Evolutionary conservation across 35 echinoderm and acorn worm genomes (phyloP), one percentile per base, ranked within the genome.

Genomic region (Ptychodera flava): DNA sequence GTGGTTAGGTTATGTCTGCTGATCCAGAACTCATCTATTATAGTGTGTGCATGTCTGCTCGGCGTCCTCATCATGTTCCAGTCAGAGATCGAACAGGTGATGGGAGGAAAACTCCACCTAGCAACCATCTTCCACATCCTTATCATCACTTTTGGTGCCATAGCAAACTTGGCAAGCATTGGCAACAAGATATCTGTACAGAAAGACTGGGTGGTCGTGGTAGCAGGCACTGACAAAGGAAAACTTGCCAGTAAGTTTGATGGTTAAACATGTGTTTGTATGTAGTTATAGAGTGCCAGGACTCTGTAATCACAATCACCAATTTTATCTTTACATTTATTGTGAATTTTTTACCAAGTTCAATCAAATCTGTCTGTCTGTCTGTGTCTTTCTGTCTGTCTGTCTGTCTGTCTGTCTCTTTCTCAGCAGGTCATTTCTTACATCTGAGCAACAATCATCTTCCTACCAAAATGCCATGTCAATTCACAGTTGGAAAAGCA

Each of bases 121-220:
- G n/a, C n/a, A n/a, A 78, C 85, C 30, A 33, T 97, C 16, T 79
- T 80, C 36, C 88, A 90, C 29, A 75, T 90, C 2, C 29, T 85
- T 29, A 92, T 97, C 53, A 97, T 97, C 78, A 6, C 92, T 10
- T 78, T 97, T 0, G 95, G 95, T 29, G 85, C 87, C 1, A 77
- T 90, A 28, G 92, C 95, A 36, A 86, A 87, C n/a, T 36, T 97
- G 36, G 84, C 92, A 30, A 92, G 92, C 36, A 78, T 97, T 1
- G 95, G 92, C 0, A 77, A 94, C 36, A 88, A 90, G 37, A 97
- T 94, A 35, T 91, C 86, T 36, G 89, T 97, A 28, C 95, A 97
- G 88, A 97, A 94, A 85, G 95, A 97, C 82, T 97, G 95, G 95
- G 92, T 97, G 38, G 95, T 97, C 6, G 85, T 94, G 1, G 80